phyloP scores from a whole-genome alignment of 2,888 invertebrate genomes.

The Diplazon laetatorius region DNA sequence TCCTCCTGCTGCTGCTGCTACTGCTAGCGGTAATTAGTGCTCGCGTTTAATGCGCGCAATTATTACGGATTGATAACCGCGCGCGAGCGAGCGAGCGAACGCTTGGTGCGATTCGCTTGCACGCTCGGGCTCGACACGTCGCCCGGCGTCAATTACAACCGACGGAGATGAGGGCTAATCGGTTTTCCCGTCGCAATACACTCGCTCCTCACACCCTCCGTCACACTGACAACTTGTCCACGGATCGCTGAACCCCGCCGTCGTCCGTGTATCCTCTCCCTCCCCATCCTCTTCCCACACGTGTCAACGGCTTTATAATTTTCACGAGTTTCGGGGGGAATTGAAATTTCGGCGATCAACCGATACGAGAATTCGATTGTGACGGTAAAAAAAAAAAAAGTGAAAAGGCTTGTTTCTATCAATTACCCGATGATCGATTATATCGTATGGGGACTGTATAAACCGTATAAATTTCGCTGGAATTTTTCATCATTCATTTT shows the following conservation, averaged over 20 bases:
- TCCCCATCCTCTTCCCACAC: background rate
- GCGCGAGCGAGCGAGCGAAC: too few species aligned
- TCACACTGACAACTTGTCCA: constrained; percentile 29
- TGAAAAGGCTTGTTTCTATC: constrained; percentile 8
- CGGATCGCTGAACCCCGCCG: constrained; percentile 15
- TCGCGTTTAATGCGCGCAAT: constrained; percentile 79
- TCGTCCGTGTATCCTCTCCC: too few species aligned
- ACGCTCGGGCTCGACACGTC: constrained; percentile 42
- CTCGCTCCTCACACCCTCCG: constrained; percentile 15
- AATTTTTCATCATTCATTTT: constrained; percentile 32
- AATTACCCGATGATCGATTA: constrained; percentile 36
- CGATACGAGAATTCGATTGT: background rate
- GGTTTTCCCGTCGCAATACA: constrained; percentile 60
- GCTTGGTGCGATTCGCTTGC: constrained; percentile 58
- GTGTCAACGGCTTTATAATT: constrained; percentile 43
- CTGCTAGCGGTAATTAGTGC: constrained; percentile 74
- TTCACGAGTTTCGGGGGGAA: constrained; percentile 30
- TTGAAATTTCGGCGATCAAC: constrained; percentile 5
- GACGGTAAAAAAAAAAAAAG: too few species aligned
- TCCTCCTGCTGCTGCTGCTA: constrained; percentile 48
- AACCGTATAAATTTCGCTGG: background rate
- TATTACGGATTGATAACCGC: constrained; percentile 80
- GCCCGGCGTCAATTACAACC: constrained; percentile 67
- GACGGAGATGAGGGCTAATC: constrained; percentile 70
- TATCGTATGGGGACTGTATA: constrained; percentile 11